These are phyloP conservation scores for Yasuhikotakia modesta DNA, from an alignment of 2,797 vertebrate species.

Conservation along the genomic window DNA sequence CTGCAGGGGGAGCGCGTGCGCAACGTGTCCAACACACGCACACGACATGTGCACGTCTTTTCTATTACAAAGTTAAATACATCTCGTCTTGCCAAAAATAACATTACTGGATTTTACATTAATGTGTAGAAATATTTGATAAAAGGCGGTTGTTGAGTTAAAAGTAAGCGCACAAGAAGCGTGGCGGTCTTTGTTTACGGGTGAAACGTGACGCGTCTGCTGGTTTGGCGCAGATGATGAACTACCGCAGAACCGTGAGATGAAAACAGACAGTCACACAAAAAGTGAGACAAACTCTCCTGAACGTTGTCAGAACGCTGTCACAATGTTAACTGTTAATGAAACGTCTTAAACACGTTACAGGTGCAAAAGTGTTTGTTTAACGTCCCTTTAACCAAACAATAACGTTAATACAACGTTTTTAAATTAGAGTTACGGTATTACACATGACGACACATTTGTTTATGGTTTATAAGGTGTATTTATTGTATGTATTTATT, in stretches of 20 bases:
- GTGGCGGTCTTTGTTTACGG: conserved; percentile 7
- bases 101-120: conserved; percentile 4
- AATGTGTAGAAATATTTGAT: too few relatives aligned
- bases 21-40: too few relatives aligned
- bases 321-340: too few relatives aligned
- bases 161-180: conserved; percentile 10
- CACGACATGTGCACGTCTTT: too few relatives aligned
- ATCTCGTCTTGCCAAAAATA: not conserved
- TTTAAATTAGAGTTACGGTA: not conserved
- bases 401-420: too few relatives aligned
- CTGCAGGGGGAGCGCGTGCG: conserved; percentile 15
- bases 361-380: too few relatives aligned
- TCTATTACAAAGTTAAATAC: not conserved
- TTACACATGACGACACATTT: not conserved
- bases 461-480: not conserved
- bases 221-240: not conserved
- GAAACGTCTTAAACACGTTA: too few relatives aligned
- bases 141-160: conserved; percentile 3
- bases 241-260: not conserved
- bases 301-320: too few relatives aligned
- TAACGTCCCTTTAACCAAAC: too few relatives aligned
- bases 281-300: not conserved
- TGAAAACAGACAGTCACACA: conserved; percentile 6
- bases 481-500: conserved; percentile 33
- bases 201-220: conserved; percentile 22